A percentile compares a stretch with the other conserved stretches of the same genome.
These are phyloP conservation scores for Ectemnius continuus DNA, from an alignment of 2,888 invertebrate genomes.

Conservation along the genomic window DNA sequence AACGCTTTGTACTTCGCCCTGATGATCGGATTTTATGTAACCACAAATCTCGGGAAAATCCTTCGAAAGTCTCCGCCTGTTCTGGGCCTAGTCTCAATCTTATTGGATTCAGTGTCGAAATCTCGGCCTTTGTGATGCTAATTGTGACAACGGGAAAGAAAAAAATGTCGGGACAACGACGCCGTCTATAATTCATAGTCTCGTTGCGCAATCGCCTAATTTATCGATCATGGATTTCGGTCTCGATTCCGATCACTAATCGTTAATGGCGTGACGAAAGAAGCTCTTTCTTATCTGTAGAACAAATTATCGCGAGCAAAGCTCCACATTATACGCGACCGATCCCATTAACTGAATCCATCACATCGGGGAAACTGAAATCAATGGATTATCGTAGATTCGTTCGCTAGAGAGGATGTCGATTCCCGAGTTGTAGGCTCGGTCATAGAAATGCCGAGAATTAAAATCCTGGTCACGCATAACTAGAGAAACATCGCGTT, in stretches of 20 bases:
- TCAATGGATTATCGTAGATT: no score
- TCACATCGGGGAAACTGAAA: no score
- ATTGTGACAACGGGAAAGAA: neutral
- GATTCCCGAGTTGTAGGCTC: no score
- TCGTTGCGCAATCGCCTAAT: neutral
- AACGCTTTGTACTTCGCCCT: neutral
- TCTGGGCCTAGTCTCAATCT: neutral
- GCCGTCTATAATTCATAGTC: neutral
- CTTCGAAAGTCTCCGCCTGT: neutral
- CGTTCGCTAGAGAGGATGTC: no score
- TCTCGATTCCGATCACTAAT: neutral
- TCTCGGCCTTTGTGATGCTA: neutral
- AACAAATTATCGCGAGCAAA: no score
- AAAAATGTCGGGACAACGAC: neutral
- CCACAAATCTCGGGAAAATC: neutral
- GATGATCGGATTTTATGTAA: neutral
- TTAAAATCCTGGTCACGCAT: no score
- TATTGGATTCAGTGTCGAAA: neutral
- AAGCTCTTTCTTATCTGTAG: neutral
- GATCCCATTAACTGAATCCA: no score
- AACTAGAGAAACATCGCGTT: no score
- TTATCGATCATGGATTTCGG: conserved; percentile 3
- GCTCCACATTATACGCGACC: no score
- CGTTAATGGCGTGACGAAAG: neutral
- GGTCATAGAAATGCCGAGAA: no score